Conservation (phyloP, 2,113 vertebrate species). For the Xenopus borealis region DNA sequence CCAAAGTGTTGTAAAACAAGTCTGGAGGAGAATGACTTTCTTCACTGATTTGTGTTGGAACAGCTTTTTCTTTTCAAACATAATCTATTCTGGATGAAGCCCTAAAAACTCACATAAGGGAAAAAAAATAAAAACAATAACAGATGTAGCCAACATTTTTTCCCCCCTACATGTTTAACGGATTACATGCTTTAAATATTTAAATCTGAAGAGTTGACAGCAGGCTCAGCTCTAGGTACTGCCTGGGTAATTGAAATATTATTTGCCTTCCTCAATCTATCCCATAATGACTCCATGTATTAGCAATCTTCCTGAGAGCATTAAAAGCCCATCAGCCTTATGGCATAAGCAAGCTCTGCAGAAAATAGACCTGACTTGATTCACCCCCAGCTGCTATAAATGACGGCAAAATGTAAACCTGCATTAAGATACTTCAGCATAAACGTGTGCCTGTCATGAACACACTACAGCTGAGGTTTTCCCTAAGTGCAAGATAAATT, state of each 20-base stretch:
- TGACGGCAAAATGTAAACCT: slow-evolving; percentile 30
- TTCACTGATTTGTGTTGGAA: slow-evolving; percentile 15
- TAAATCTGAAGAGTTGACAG: slow-evolving; percentile 35
- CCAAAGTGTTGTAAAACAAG: slow-evolving; percentile 9
- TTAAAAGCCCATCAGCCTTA: slow-evolving; percentile 35
- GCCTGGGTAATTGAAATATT: slow-evolving; percentile 40
- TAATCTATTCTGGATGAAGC: slow-evolving; percentile 35
- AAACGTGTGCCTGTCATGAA: slow-evolving; percentile 42
- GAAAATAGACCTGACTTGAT: slow-evolving; percentile 24
- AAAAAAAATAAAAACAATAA: slow-evolving; percentile 40
- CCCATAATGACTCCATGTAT: slow-evolving; percentile 40
- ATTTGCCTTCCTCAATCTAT: slow-evolving; percentile 31
- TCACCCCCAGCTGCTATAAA: slow-evolving; percentile 10
- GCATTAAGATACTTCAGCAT: slow-evolving; percentile 13
- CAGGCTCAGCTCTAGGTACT: slow-evolving; percentile 27
- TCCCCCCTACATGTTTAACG: slow-evolving; percentile 24
- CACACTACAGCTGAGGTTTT: slow-evolving; percentile 5
- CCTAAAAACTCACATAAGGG: slow-evolving; percentile 30
- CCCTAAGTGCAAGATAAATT: slow-evolving; percentile 35
- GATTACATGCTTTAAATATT: slow-evolving; percentile 41
- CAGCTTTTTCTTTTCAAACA: slow-evolving; percentile 33
- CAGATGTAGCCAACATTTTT: slow-evolving; percentile 29
- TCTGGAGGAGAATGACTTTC: background rate
- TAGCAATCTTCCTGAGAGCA: slow-evolving; percentile 44
- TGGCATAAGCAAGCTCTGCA: slow-evolving; percentile 7